Evolutionary conservation across 2,113 vertebrate species (phyloP).

Genomic region (Scomber japonicus): DNA sequence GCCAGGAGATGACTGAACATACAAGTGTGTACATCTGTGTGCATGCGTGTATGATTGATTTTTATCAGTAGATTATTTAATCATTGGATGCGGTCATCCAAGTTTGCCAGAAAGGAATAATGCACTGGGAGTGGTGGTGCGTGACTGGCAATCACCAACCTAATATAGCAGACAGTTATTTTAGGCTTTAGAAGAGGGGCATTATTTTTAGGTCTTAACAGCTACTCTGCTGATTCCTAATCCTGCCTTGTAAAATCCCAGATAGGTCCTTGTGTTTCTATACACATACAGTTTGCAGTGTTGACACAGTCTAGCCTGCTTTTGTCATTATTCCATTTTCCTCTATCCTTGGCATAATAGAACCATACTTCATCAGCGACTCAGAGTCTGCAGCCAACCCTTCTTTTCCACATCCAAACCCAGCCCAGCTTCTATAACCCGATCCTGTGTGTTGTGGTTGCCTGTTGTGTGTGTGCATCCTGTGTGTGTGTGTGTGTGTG

Average conservation of each 20-base stretch:
- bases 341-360: slow-evolving; percentile 57
- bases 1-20: slow-evolving; percentile 70
- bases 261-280: slow-evolving; percentile 54
- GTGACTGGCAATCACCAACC: not conserved
- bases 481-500: slow-evolving; percentile 10
- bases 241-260: slow-evolving; percentile 63
- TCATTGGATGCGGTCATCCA: slow-evolving; percentile 37
- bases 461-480: slow-evolving; percentile 26
- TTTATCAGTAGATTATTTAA: slow-evolving; percentile 47
- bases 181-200: slow-evolving; percentile 31
- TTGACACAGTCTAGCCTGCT: slow-evolving; percentile 71
- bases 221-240: slow-evolving; percentile 50
- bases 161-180: slow-evolving; percentile 46
- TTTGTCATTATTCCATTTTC: slow-evolving; percentile 81
- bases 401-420: slow-evolving; percentile 71
- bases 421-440: slow-evolving; percentile 64
- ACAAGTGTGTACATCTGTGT: slow-evolving; percentile 1
- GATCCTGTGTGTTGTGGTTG: slow-evolving; percentile 75
- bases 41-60: slow-evolving; percentile 36
- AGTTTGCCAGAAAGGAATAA: slow-evolving; percentile 31
- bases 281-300: slow-evolving; percentile 40
- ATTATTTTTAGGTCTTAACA: slow-evolving; percentile 70
- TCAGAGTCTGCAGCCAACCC: slow-evolving; percentile 58
- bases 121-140: not conserved
- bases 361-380: slow-evolving; percentile 63